Base-by-base conservation (phyloP, 2,113 vertebrate genomes). In the Progne subis region DNA sequence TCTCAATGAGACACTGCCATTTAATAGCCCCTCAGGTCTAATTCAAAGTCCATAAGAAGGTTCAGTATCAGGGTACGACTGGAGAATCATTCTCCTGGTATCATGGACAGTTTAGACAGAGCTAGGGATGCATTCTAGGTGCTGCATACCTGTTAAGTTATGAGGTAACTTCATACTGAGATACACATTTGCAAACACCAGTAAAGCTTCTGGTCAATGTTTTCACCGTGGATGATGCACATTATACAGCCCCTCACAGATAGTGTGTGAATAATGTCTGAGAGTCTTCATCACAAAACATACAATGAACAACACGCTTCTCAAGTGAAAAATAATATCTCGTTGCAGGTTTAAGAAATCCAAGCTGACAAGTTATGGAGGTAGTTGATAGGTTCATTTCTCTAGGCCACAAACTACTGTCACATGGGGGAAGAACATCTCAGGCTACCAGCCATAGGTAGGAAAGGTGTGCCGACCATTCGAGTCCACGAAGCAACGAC, bases 241-340 rank as follows among this genome's bases (percentile, higher is more conserved):
- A 28, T 69, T 50, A 24, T 14, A 46, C 9, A 14, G n/a, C 11
- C 28, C 29, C 52, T 63, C 56, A 32, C 20, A 59, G n/a, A 12
- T 39, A 34, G 11, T 47, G 31, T 20, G 13, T 37, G 44, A 80
- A 21, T 34, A 67, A 29, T 1, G 0, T 23, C 39, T 29, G 32
- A 65, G n/a, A 55, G 29, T 25, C 76, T 75, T 71, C 11, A 43
- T 29, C n/a, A 61, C 50, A 92, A 91, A 65, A 56, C 14, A 8
- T 4, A 60, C 9, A 59, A 56, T 0, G 12, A 87, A 50, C 19
- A 67, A 63, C 6, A 8, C 0, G 1, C n/a, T 89, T 59, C n/a
- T 63, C 18, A 70, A 29, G 10, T 18, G 5, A 80, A 80, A 52
- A 53, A 12, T 13, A 61, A 77, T 23, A 61, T 57, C 46, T 60